These are phyloP conservation scores for Pegoplata infirma DNA, from an alignment of 2,888 invertebrate genomes.

Conservation along the genomic window DNA sequence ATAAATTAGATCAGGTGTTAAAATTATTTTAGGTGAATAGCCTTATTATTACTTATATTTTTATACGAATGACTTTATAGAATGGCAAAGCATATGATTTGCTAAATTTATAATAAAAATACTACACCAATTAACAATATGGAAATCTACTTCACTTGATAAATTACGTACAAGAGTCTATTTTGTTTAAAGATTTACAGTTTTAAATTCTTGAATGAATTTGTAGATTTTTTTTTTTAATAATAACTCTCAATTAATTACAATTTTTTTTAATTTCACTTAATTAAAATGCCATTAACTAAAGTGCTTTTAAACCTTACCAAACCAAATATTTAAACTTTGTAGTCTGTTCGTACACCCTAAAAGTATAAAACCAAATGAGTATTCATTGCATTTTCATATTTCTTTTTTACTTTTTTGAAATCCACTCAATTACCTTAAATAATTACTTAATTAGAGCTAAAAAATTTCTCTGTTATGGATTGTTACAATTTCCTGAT, in stretches of 20 bases:
- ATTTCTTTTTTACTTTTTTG: conserved; percentile 19
- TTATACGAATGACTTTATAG: background rate
- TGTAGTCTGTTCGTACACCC: background rate
- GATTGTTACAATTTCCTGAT: conserved; percentile 26
- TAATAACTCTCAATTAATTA: background rate
- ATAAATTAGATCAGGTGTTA: no score
- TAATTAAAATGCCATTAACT: conserved; percentile 42
- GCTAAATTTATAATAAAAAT: background rate
- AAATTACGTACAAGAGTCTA: conserved; percentile 31
- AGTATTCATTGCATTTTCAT: conserved; percentile 1
- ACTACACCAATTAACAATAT: background rate
- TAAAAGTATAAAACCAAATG: background rate
- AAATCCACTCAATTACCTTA: conserved; percentile 21
- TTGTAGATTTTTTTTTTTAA: background rate
- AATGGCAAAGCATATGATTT: background rate
- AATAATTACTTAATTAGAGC: conserved; percentile 52
- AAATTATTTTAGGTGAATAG: background rate
- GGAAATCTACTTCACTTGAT: conserved; percentile 11
- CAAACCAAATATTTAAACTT: background rate
- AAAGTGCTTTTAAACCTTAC: conserved; percentile 3
- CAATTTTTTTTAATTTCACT: background rate
- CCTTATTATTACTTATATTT: background rate
- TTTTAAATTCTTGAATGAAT: conserved; percentile 34
- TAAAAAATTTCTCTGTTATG: conserved; percentile 1
- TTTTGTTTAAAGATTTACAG: conserved; percentile 7